Conservation (phyloP, 2,113 vertebrate genomes). For the Oriolus oriolus region DNA sequence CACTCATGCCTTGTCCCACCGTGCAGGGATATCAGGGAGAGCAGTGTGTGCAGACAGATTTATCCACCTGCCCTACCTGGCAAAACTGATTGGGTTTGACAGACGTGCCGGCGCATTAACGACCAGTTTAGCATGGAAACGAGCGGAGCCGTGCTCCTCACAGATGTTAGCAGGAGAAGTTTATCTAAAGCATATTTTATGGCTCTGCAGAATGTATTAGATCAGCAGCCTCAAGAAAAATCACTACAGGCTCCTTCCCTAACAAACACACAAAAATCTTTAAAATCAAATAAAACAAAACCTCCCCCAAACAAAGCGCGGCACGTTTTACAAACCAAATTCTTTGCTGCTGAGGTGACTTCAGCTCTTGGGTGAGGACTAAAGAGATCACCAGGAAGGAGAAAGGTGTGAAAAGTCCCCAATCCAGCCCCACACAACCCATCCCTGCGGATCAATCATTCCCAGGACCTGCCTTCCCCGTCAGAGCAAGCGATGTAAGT, state of each 20-base stretch:
- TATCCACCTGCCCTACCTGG: slow-evolving; percentile 38
- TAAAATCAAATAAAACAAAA: not conserved
- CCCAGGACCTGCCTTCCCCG: not conserved
- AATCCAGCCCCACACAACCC: not conserved
- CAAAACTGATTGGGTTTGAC: slow-evolving; percentile 29
- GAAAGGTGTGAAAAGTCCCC: not conserved
- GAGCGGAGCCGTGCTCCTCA: not conserved
- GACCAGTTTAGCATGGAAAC: slow-evolving; percentile 51
- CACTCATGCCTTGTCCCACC: not conserved
- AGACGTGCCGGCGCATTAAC: slow-evolving; percentile 27
- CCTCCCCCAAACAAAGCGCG: fast-evolving
- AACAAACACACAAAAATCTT: not conserved
- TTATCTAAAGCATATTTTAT: not conserved
- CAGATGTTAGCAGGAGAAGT: not conserved
- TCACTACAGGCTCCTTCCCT: not conserved
- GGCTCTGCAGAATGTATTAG: not conserved
- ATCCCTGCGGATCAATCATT: fast-evolving
- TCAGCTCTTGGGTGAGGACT: not conserved
- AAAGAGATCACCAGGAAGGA: not conserved
- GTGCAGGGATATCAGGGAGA: not conserved
- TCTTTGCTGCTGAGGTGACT: not conserved
- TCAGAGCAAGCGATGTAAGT: not conserved
- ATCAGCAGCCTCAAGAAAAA: not conserved
- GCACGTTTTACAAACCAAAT: not conserved
- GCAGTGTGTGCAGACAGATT: not conserved